Conservation (phyloP, 37 sponge, comb jelly and placozoan species). For the Geodia barretti region DNA sequence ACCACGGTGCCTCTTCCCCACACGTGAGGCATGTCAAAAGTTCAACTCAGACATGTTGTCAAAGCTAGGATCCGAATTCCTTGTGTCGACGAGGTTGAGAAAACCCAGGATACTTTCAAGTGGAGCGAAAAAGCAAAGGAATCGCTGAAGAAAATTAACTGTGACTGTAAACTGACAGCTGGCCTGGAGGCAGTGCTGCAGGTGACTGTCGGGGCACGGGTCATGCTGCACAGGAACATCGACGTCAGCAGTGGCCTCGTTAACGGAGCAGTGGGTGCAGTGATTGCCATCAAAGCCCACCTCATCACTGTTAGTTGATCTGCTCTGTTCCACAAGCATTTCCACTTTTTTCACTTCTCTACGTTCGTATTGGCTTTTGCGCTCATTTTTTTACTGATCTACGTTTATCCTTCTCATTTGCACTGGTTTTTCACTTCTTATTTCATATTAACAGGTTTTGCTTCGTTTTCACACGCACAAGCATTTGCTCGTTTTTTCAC, state of each 20-base stretch:
- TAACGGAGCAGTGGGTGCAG: constrained; percentile 64
- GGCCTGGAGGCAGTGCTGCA: constrained; percentile 48
- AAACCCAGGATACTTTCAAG: constrained; percentile 35
- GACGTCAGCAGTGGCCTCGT: constrained; percentile 51
- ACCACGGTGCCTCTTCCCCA: constrained; percentile 63
- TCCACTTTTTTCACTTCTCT: too few relatives aligned
- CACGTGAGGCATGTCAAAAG: constrained; percentile 16
- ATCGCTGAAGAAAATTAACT: constrained; percentile 54
- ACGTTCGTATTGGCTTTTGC: too few relatives aligned
- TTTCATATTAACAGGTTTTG: too few relatives aligned
- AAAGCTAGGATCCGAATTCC: neutral
- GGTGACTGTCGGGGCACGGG: constrained; percentile 57
- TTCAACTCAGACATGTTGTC: constrained; percentile 46
- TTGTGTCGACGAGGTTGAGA: constrained; percentile 59
- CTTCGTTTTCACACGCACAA: too few relatives aligned
- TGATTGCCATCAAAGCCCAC: constrained; percentile 25
- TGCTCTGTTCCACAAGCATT: too few relatives aligned
- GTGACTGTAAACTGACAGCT: constrained; percentile 59
- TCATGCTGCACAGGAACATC: constrained; percentile 70
- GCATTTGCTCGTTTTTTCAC: too few relatives aligned
- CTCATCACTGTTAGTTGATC: too few relatives aligned
- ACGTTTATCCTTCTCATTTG: too few relatives aligned
- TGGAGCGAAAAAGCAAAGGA: constrained; percentile 47
- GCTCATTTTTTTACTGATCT: too few relatives aligned
- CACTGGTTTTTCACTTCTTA: too few relatives aligned